Evolutionary conservation across 2,888 invertebrate genomes (phyloP).

Genomic region (Aricia artaxerxes): DNA sequence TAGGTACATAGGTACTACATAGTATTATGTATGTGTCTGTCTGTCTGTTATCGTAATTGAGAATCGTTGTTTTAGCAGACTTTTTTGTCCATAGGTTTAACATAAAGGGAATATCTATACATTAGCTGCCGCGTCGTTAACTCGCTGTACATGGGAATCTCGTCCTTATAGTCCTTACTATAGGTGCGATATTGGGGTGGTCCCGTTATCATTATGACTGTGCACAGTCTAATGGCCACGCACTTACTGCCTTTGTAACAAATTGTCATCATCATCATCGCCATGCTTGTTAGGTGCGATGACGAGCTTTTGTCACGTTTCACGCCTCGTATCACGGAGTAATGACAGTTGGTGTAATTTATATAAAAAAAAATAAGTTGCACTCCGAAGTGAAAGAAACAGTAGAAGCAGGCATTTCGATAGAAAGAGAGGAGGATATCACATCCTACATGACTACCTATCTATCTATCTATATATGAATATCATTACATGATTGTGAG

Average conservation of each 20-base stretch:
- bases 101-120: conserved; percentile 19
- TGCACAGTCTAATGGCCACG: conserved; percentile 8
- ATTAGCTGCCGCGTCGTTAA: conserved; percentile 2
- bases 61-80: conserved; percentile 21
- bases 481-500: too few species aligned
- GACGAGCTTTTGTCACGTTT: conserved; percentile 10
- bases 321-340: not conserved
- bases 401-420: too few species aligned
- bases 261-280: conserved; percentile 16
- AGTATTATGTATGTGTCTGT: not conserved
- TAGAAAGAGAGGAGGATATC: too few species aligned
- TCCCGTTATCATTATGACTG: not conserved
- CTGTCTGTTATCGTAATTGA: conserved; percentile 16
- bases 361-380: not conserved
- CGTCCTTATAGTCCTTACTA: not conserved
- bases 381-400: not conserved
- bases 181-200: not conserved
- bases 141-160: not conserved
- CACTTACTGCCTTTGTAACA: conserved; percentile 20
- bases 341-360: not conserved
- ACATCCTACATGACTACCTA: too few species aligned
- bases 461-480: too few species aligned
- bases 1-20: not conserved
- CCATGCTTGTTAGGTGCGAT: not conserved
- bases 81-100: conserved; percentile 13